Conservation (phyloP, 2,797 vertebrate genomes). For the Todus mexicanus region DNA sequence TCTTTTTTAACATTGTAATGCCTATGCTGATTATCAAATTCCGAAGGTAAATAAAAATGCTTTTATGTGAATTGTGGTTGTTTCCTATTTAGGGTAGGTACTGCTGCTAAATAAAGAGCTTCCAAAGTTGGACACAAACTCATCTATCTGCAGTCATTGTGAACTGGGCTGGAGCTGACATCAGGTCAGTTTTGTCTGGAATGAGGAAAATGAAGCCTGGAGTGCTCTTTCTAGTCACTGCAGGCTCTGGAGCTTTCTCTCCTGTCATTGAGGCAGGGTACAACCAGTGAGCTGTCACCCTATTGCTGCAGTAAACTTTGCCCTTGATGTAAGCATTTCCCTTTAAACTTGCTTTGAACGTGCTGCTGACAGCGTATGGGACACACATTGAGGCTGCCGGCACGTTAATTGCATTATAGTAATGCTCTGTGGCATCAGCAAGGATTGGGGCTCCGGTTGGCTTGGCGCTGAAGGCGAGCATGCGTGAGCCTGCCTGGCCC, state of each 20-base stretch:
- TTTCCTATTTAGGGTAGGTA: background rate
- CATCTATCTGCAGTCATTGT: background rate
- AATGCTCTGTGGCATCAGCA: background rate
- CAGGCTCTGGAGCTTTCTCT: background rate
- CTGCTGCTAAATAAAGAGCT: background rate
- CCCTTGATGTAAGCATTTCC: background rate
- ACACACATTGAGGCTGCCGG: background rate
- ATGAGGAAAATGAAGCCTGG: background rate
- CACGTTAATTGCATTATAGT: background rate
- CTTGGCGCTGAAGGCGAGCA: fast-evolving
- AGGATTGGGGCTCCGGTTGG: fast-evolving
- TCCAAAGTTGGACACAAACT: background rate
- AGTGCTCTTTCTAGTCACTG: background rate
- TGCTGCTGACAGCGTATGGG: background rate
- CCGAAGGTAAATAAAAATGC: background rate
- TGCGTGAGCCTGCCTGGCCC: background rate
- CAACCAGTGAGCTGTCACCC: background rate
- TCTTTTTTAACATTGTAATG: background rate
- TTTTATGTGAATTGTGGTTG: background rate
- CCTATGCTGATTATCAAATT: background rate
- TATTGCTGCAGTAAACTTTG: background rate
- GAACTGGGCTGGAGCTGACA: background rate
- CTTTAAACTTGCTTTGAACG: background rate
- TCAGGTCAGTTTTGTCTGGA: background rate
- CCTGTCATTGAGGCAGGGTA: background rate